Evolutionary conservation across 1,140 invertebrate genomes (phyloP), one percentile per base, ranked within the genome.

Genomic region (Nasonia giraulti): DNA sequence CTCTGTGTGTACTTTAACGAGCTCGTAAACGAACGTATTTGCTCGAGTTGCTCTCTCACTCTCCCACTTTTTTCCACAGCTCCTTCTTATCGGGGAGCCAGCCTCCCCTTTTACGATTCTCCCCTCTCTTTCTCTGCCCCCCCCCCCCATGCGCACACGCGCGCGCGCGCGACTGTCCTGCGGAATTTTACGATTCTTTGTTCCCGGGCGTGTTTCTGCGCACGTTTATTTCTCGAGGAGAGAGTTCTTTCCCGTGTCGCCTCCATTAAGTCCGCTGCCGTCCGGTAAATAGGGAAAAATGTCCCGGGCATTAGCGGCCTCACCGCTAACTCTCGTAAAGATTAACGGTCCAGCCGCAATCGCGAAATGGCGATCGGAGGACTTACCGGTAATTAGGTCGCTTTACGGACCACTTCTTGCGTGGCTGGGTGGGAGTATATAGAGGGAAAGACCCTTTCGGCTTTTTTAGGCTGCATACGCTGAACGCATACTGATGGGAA

Each of bases 11-110:
- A 81, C 78, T 85, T 85, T 85, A 85, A 85, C 73, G 83, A 85
- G 83, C 40, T 85, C 83, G 83, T 85, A 81, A 85, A 85, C 83
- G 69, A 85, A 85, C 78, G 83, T 81, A 85, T 81, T 85, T 80
- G 78, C 83, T 83, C 82, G 62, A 77, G 62, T 78, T 76, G 6
- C 71, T 76, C 50, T 69, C n/a, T 44, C 27, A 10, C 71, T 66
- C 47, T 20, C 74, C 40, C n/a, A 23, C 74, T 20, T 23, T n/a
- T 55, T n/a, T 31, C 10, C 78, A 27, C 62, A 17, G 33, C 23
- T 74, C 33, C 77, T 74, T 33, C 77, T 84, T 84, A 84, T 84
- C 69, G 78, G 71, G 23, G 31, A 84, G 68, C 17, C 40, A 47
- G 74, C 40, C 27, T 8, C 82, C 23, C n/a, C 78, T 80, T 85